phyloP scores from a whole-genome alignment of 2,797 vertebrate genomes.

The Diglossa cyanea region DNA sequence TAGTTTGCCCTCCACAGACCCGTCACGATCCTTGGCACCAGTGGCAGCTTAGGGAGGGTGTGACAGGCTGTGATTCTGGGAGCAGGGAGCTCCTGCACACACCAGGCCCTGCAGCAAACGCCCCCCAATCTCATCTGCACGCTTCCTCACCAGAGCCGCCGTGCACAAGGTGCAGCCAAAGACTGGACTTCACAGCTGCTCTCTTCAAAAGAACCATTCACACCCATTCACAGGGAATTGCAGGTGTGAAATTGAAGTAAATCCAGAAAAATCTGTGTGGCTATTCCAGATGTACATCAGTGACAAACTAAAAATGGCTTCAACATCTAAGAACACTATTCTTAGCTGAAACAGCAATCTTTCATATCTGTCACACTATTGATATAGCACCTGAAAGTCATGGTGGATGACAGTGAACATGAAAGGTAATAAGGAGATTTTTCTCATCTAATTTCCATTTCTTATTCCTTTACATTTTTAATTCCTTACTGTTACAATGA shows the following conservation, averaged over 20 bases:
- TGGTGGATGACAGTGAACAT: background rate
- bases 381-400: background rate
- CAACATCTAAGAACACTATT: background rate
- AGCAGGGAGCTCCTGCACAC: background rate
- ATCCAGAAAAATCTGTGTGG: background rate
- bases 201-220: background rate
- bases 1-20: constrained; percentile 47
- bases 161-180: background rate
- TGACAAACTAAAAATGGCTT: background rate
- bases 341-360: background rate
- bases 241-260: background rate
- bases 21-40: constrained; percentile 34
- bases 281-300: background rate
- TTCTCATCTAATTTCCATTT: background rate
- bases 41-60: background rate
- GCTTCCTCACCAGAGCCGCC: background rate
- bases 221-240: background rate
- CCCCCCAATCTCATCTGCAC: background rate
- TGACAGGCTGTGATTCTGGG: background rate
- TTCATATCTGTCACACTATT: background rate
- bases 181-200: background rate
- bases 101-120: background rate
- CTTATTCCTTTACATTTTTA: background rate
- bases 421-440: background rate
- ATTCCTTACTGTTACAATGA: background rate